These are phyloP conservation scores for Alviniconcha marisindica DNA, from an alignment of 1,140 invertebrate species.

Conservation along the genomic window DNA sequence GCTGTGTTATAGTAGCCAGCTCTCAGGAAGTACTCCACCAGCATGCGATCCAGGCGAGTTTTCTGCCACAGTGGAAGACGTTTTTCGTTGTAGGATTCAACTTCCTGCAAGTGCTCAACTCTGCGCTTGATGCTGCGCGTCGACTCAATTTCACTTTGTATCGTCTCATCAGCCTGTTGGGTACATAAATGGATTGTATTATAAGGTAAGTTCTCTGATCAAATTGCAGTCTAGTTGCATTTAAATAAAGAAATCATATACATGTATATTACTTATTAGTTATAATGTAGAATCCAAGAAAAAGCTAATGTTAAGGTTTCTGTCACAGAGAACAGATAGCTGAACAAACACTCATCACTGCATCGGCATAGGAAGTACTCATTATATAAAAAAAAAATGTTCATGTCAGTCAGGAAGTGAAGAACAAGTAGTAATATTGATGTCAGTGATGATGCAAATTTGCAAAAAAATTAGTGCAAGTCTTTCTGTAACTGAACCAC, in stretches of 20 bases:
- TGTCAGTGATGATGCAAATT: too few relatives aligned
- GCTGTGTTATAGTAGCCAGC: slow-evolving; percentile 97
- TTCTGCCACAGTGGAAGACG: slow-evolving; percentile 83
- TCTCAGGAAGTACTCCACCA: slow-evolving; percentile 97
- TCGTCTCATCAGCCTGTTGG: slow-evolving; percentile 88
- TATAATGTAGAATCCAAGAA: too few relatives aligned
- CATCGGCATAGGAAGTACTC: too few relatives aligned
- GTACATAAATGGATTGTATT: not conserved
- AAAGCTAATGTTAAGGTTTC: too few relatives aligned
- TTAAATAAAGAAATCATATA: not conserved
- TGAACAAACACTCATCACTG: too few relatives aligned
- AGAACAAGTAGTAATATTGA: too few relatives aligned
- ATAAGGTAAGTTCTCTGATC: not conserved
- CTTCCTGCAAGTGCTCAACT: slow-evolving; percentile 93
- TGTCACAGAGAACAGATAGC: too few relatives aligned
- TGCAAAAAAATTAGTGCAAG: too few relatives aligned
- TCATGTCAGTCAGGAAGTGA: too few relatives aligned
- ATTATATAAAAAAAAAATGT: too few relatives aligned
- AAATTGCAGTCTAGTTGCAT: not conserved
- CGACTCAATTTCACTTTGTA: slow-evolving; percentile 92
- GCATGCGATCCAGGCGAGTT: slow-evolving; percentile 93
- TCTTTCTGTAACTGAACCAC: too few relatives aligned
- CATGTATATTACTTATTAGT: too few relatives aligned
- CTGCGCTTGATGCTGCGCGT: slow-evolving; percentile 91
- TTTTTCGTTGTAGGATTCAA: slow-evolving; percentile 79